Evolutionary conservation across 2,113 vertebrate species (phyloP).

Genomic region (Notarius quadriscutis): DNA sequence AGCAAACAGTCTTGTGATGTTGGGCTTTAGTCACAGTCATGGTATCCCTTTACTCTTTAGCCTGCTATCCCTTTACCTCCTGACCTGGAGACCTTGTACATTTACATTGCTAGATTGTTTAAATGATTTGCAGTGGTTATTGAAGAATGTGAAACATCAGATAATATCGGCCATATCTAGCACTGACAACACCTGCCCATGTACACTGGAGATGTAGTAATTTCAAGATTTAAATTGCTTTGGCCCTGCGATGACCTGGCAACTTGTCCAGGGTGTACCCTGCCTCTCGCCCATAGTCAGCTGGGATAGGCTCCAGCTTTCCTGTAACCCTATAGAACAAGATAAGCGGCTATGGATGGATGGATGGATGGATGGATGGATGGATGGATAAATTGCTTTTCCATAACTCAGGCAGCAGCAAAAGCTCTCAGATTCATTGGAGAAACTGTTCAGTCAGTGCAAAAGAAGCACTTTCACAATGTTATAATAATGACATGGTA

Average conservation of each 20-base stretch:
- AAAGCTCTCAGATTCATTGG: neutral
- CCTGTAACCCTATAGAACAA: too few species aligned
- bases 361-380: too few species aligned
- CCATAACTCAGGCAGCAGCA: neutral
- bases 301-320: too few species aligned
- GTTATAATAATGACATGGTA: neutral
- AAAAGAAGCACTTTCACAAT: neutral
- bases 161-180: neutral
- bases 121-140: neutral
- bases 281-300: too few species aligned
- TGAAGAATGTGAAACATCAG: conserved; percentile 21
- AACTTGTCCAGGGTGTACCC: too few species aligned
- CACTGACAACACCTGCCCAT: conserved; percentile 20
- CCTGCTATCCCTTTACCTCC: neutral
- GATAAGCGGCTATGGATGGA: too few species aligned
- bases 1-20: neutral
- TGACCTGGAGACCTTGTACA: neutral
- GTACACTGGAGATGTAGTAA: neutral
- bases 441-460: neutral
- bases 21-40: neutral
- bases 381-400: neutral
- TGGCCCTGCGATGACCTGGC: too few species aligned
- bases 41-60: neutral
- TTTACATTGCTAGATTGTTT: neutral
- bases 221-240: neutral